Evolutionary conservation across 2,113 vertebrate genomes (phyloP).

Genomic region (Reinhardtius hippoglossoides): DNA sequence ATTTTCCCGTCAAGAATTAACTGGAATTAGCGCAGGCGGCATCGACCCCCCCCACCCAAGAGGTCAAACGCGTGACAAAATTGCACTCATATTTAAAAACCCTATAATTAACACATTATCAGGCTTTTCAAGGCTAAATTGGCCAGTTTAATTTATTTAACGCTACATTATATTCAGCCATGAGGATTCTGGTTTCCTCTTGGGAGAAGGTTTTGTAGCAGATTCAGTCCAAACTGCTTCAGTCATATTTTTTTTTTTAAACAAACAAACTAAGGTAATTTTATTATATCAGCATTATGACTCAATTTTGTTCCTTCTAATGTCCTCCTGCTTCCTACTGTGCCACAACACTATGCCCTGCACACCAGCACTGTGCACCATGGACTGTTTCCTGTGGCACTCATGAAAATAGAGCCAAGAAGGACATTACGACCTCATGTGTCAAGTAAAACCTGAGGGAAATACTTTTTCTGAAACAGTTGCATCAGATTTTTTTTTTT

Average conservation of each 20-base stretch:
- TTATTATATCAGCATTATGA: neutral
- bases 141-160: slow-evolving; percentile 2
- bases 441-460: too few relatives aligned
- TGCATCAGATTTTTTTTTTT: neutral
- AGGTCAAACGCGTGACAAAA: neutral
- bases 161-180: neutral
- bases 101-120: neutral
- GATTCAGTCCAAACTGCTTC: neutral
- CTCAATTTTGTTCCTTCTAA: too few relatives aligned
- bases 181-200: slow-evolving; percentile 4
- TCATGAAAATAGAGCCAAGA: neutral
- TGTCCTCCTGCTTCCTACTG: neutral
- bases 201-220: neutral
- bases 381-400: neutral
- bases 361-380: neutral
- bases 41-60: too few relatives aligned
- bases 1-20: slow-evolving; percentile 33
- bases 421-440: neutral
- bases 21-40: slow-evolving; percentile 2
- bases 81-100: neutral
- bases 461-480: too few relatives aligned
- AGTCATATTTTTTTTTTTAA: neutral
- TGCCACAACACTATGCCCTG: neutral
- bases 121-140: neutral
- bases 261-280: neutral